Evolutionary conservation across 2,888 invertebrate species (phyloP).

Genomic region (Philonicus albiceps): DNA sequence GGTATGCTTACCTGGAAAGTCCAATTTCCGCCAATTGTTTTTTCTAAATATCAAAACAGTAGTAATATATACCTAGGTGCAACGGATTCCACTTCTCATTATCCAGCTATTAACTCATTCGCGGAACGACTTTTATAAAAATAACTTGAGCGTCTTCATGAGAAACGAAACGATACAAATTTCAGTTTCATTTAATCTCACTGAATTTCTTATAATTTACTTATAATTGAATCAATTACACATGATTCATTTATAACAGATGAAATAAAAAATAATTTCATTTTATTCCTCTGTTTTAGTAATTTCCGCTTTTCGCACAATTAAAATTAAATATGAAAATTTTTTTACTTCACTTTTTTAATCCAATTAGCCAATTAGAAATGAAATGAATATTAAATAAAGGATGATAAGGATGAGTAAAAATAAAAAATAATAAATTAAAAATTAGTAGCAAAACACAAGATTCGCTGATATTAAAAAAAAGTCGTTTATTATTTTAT

Average conservation of each 20-base stretch:
- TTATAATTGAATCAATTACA: too few species aligned
- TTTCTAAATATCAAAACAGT: too few species aligned
- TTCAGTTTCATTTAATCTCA: not conserved
- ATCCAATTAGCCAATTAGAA: not conserved
- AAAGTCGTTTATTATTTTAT: not conserved
- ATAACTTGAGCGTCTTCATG: not conserved
- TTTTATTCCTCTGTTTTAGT: not conserved
- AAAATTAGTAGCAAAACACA: not conserved
- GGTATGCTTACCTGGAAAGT: too few species aligned
- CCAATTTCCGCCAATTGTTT: too few species aligned
- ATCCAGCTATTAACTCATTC: not conserved
- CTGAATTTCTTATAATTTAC: not conserved
- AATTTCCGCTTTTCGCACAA: not conserved
- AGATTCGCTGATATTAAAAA: not conserved
- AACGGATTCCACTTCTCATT: not conserved
- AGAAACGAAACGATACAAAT: not conserved
- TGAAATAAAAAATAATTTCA: too few species aligned
- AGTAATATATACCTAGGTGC: too few species aligned
- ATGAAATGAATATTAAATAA: not conserved
- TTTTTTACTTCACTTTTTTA: not conserved
- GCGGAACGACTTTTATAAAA: not conserved
- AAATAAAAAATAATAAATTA: not conserved
- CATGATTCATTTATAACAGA: too few species aligned
- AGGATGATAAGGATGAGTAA: not conserved
- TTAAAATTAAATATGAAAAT: not conserved